A percentile compares a stretch with the other conserved stretches of the same genome.
phyloP scores from a whole-genome alignment of 2,888 invertebrate genomes.

The Spisula subtruncata region DNA sequence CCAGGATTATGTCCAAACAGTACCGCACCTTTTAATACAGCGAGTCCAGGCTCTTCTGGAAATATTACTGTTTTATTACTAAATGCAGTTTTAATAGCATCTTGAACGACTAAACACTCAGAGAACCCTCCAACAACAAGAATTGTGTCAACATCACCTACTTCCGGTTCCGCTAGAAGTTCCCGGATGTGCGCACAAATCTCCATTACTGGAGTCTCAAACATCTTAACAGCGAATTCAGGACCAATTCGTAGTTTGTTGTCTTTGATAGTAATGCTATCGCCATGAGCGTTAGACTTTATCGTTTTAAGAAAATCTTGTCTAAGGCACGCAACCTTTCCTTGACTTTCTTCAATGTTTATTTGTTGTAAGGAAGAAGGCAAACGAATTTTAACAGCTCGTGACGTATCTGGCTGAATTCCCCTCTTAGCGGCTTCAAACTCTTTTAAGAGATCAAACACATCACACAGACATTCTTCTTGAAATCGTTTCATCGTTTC shows the following conservation, averaged over 20 bases:
- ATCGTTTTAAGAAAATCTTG: slow-evolving; percentile 44
- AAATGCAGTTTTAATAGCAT: slow-evolving; percentile 17
- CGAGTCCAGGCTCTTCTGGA: slow-evolving; percentile 67
- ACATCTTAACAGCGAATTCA: slow-evolving; percentile 33
- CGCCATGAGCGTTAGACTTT: slow-evolving; percentile 32
- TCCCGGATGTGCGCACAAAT: slow-evolving; percentile 47
- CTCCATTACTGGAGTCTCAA: slow-evolving; percentile 25
- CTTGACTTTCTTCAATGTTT: slow-evolving; percentile 37
- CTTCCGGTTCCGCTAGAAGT: slow-evolving; percentile 22
- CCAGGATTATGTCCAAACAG: slow-evolving; percentile 68
- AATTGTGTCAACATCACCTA: slow-evolving; percentile 33
- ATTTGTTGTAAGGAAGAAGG: slow-evolving; percentile 46
- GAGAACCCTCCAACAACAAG: slow-evolving; percentile 9
- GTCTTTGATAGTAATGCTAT: slow-evolving; percentile 45
- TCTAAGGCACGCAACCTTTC: not conserved
- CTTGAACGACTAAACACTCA: not conserved
- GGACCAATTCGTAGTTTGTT: slow-evolving; percentile 52
- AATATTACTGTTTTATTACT: slow-evolving; percentile 48
- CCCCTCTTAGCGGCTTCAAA: slow-evolving; percentile 62
- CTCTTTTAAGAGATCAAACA: slow-evolving; percentile 57
- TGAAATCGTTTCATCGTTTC: slow-evolving; percentile 49
- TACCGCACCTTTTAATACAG: slow-evolving; percentile 72
- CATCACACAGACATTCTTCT: slow-evolving; percentile 49
- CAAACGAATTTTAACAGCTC: slow-evolving; percentile 12
- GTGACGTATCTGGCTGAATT: not conserved